A percentile compares a stretch with the other conserved stretches of the same genome.
Evolutionary conservation across 2,113 vertebrate genomes (phyloP).

Genomic region (Monopterus albus): DNA sequence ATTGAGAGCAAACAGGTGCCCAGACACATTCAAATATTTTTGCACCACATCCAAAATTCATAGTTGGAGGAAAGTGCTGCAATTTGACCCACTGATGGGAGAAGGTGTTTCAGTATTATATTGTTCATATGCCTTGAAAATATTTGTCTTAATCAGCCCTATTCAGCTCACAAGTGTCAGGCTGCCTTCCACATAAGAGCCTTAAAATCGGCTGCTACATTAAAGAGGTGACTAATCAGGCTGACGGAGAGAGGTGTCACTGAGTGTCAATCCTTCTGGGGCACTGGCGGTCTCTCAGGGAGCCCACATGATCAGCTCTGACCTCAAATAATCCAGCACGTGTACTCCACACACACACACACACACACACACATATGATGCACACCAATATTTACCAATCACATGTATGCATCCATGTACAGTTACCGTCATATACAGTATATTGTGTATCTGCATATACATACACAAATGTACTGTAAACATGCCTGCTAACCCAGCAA

Average conservation of each 20-base stretch:
- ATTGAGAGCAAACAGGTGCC: not conserved
- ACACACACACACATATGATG: not conserved
- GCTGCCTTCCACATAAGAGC: conserved; percentile 48
- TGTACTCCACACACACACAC: not conserved
- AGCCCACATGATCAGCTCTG: conserved; percentile 60
- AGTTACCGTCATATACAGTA: not conserved
- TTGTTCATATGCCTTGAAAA: not conserved
- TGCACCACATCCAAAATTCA: not conserved
- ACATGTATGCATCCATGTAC: not conserved
- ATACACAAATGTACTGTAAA: not conserved
- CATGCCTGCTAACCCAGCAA: conserved; percentile 21
- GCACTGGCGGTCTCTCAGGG: conserved; percentile 50
- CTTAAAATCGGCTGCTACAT: conserved; percentile 67
- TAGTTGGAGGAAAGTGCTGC: not conserved
- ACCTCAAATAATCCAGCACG: conserved; percentile 46
- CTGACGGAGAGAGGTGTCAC: conserved; percentile 67
- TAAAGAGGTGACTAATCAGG: conserved; percentile 76
- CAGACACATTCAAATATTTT: not conserved
- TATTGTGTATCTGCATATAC: not conserved
- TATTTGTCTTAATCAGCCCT: conserved; percentile 51
- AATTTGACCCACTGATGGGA: conserved; percentile 13
- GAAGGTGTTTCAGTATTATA: conserved; percentile 3
- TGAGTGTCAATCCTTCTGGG: conserved; percentile 71
- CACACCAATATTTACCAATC: not conserved
- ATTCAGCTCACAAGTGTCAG: conserved; percentile 45